A percentile compares a stretch with the other conserved stretches of the same genome.
phyloP scores from a whole-genome alignment of 2,888 invertebrate genomes.

The Anagyrus pseudococci region DNA sequence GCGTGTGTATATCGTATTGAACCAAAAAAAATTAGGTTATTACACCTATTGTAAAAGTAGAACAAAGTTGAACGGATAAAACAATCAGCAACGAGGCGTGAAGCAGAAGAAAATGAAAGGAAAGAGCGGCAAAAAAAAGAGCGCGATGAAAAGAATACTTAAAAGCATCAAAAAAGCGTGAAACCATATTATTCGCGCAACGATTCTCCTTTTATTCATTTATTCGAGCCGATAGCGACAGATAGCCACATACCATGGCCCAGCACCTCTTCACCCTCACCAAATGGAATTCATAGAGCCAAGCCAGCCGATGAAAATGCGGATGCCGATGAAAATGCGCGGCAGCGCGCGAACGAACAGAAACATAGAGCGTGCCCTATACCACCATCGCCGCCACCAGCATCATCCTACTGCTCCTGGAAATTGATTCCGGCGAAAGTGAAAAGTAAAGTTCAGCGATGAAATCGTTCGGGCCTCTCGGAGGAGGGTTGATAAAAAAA shows the following conservation, averaged over 20 bases:
- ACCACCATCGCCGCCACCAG: too few species aligned
- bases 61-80: too few species aligned
- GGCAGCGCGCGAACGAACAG: conserved; percentile 18
- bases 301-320: conserved; percentile 31
- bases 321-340: conserved; percentile 20
- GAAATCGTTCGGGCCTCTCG: conserved; percentile 28
- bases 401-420: too few species aligned
- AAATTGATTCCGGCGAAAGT: conserved; percentile 38
- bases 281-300: conserved; percentile 35
- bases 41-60: too few species aligned
- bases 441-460: conserved; percentile 38
- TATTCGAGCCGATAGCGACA: conserved; percentile 19
- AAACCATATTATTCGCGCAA: not conserved
- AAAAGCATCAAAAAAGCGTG: not conserved
- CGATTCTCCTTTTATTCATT: conserved; percentile 31
- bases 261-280: too few species aligned
- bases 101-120: not conserved
- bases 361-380: conserved; percentile 11
- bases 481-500: conserved; percentile 10
- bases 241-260: conserved; percentile 13
- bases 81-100: too few species aligned
- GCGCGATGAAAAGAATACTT: not conserved
- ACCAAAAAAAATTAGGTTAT: too few species aligned
- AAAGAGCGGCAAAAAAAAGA: not conserved
- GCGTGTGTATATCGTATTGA: too few species aligned